These are phyloP conservation scores for Meloidogyne hapla DNA, from an alignment of 1,140 invertebrate genomes.

Conservation along the genomic window DNA sequence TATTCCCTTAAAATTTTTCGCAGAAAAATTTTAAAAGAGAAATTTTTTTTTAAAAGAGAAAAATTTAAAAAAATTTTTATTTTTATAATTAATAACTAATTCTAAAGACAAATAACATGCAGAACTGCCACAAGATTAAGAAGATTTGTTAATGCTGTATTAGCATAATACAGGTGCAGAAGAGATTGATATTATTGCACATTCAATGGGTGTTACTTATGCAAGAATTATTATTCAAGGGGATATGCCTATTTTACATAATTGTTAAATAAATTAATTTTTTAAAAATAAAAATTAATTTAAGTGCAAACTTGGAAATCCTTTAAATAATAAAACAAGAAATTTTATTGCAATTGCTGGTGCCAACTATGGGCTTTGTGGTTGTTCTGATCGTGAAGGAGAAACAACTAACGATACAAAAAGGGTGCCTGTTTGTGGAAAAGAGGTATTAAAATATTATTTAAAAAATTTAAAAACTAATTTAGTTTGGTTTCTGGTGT, in stretches of 20 bases:
- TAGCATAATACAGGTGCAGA: constrained; percentile 39
- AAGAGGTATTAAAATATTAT: neutral
- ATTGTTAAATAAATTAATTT: neutral
- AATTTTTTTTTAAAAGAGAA: too few species aligned
- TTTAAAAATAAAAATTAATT: neutral
- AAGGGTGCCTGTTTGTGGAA: constrained; percentile 4
- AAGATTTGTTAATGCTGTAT: constrained; percentile 45
- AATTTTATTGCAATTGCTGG: constrained; percentile 31
- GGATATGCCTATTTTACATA: neutral
- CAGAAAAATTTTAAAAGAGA: too few species aligned
- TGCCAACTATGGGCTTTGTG: constrained; percentile 29
- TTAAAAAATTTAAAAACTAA: neutral
- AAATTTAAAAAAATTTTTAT: too few species aligned
- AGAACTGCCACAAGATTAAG: constrained; percentile 28
- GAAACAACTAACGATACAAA: neutral
- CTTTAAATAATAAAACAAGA: constrained; percentile 1
- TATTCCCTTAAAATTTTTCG: too few species aligned
- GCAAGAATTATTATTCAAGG: constrained; percentile 47
- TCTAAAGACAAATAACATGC: constrained; percentile 22
- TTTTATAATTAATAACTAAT: neutral
- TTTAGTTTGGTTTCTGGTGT: constrained; percentile 19
- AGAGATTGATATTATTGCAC: constrained; percentile 46
- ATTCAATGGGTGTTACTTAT: constrained; percentile 56
- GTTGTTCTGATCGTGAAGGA: constrained; percentile 10
- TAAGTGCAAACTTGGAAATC: constrained; percentile 18